Conservation (phyloP, 2,113 vertebrate species). For the Rhinichthys klamathensis region DNA sequence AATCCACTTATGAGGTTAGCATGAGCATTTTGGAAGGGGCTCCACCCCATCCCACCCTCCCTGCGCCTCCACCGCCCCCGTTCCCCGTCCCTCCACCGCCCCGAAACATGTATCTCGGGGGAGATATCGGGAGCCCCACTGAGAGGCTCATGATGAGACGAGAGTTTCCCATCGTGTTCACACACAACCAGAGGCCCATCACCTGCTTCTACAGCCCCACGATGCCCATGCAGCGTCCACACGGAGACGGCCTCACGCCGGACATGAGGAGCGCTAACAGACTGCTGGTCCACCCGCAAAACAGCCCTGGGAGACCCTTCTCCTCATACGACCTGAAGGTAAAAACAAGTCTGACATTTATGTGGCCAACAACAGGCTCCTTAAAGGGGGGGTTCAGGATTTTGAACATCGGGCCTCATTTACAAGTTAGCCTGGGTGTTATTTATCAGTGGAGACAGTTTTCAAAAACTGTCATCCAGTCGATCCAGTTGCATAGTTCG, state of each 20-base stretch:
- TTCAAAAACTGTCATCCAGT: no score
- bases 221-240: constrained; percentile 74
- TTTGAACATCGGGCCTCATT: no score
- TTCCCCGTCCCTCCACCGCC: constrained; percentile 59
- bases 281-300: constrained; percentile 72
- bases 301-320: constrained; percentile 78
- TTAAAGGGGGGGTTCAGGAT: no score
- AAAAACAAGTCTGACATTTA: constrained; percentile 46
- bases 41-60: constrained; percentile 32
- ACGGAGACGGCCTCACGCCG: constrained; percentile 59
- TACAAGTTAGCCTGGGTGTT: no score
- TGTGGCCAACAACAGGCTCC: neutral
- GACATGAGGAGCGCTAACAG: constrained; percentile 67
- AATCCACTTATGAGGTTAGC: constrained; percentile 84
- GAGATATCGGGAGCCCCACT: constrained; percentile 72
- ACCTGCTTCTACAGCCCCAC: constrained; percentile 81
- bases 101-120: constrained; percentile 61
- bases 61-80: constrained; percentile 62
- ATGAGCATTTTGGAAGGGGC: constrained; percentile 64
- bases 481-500: no score
- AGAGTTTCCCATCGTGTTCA: constrained; percentile 73
- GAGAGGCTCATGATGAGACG: constrained; percentile 76
- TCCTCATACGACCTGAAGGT: constrained; percentile 83
- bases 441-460: no score
- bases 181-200: constrained; percentile 79